These are phyloP conservation scores for Octopus bimaculoides DNA, from an alignment of 1,140 invertebrate genomes.

Conservation along the genomic window DNA sequence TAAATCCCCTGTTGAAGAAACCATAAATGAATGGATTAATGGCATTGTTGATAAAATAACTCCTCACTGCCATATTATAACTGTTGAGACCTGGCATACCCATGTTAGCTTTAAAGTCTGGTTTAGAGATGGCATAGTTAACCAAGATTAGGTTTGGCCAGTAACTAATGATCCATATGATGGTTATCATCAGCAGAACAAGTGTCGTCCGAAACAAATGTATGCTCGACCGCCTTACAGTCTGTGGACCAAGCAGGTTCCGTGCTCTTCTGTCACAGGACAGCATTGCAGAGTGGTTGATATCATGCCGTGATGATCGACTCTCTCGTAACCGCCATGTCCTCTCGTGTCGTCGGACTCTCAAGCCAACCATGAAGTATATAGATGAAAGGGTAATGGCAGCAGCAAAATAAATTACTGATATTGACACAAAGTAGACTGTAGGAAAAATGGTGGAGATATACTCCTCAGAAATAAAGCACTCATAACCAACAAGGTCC, in stretches of 20 bases:
- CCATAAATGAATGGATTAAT: slow-evolving; percentile 7
- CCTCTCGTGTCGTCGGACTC: background rate
- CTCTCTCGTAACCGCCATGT: background rate
- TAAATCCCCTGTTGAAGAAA: background rate
- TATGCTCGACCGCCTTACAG: background rate
- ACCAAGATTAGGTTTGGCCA: background rate
- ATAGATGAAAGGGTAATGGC: background rate
- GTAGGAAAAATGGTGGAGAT: background rate
- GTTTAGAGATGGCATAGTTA: background rate
- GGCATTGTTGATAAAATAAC: slow-evolving; percentile 1
- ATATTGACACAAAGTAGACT: background rate
- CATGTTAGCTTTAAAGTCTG: background rate
- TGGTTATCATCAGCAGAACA: background rate
- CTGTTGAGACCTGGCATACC: background rate
- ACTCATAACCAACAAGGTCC: background rate
- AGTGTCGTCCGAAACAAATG: background rate
- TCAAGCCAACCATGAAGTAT: background rate
- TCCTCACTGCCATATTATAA: background rate
- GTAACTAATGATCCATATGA: slow-evolving; percentile 4
- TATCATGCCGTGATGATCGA: no score
- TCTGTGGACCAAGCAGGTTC: background rate
- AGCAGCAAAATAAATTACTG: background rate
- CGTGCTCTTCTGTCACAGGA: background rate
- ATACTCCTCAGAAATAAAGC: background rate
- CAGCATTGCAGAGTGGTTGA: no score